Conservation (phyloP, 2,888 invertebrate species). For the Terebella lapidaria region DNA sequence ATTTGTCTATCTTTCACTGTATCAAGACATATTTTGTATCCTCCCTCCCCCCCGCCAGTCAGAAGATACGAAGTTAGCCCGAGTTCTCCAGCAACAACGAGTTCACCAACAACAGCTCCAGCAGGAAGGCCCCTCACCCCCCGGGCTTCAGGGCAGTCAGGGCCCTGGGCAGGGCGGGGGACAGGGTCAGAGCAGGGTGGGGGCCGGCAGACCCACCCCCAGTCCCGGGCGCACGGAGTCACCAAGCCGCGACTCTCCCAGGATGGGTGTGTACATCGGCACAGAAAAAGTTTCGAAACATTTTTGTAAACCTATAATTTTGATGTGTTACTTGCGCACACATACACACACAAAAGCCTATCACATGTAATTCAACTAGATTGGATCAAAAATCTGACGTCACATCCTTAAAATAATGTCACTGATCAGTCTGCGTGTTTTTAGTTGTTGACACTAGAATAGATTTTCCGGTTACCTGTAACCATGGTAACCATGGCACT, state of each 20-base stretch:
- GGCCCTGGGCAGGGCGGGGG: not conserved
- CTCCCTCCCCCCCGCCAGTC: too few species aligned
- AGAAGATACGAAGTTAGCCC: conserved; percentile 77
- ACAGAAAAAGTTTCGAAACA: too few species aligned
- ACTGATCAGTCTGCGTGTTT: not conserved
- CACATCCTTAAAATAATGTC: not conserved
- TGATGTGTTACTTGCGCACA: too few species aligned
- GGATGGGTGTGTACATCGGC: not conserved
- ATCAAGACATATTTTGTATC: too few species aligned
- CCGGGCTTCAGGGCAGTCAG: not conserved
- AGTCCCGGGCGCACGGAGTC: not conserved
- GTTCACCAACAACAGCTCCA: conserved; percentile 68
- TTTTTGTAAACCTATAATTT: too few species aligned
- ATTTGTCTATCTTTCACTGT: not conserved
- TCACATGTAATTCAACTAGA: too few species aligned
- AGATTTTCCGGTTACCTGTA: too few species aligned
- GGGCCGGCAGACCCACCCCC: not conserved
- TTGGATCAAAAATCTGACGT: not conserved
- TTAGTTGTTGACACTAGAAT: too few species aligned
- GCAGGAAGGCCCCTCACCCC: conserved; percentile 8
- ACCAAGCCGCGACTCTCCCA: not conserved
- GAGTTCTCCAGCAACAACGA: conserved; percentile 83
- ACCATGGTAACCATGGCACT: too few species aligned
- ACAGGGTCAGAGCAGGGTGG: not conserved
- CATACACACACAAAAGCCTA: too few species aligned